phyloP scores from a whole-genome alignment of 2,888 invertebrate species.

The Campaea margaritaria region DNA sequence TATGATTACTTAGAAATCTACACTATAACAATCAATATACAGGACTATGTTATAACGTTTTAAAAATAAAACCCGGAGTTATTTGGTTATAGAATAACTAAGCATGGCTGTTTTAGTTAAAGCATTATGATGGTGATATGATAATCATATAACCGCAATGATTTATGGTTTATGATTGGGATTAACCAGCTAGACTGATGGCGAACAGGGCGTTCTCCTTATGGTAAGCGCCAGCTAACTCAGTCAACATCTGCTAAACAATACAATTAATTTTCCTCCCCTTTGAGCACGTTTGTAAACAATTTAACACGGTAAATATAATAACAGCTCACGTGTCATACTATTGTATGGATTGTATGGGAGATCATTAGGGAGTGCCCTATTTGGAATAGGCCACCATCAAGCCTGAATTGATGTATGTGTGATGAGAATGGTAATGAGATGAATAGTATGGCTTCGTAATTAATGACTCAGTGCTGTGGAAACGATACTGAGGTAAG shows the following conservation, averaged over 20 bases:
- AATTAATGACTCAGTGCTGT: not conserved
- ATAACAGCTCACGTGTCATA: slow-evolving; percentile 15
- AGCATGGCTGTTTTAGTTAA: too few relatives aligned
- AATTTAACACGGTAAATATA: slow-evolving; percentile 17
- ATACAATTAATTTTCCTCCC: slow-evolving; percentile 14
- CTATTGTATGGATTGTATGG: slow-evolving; percentile 30
- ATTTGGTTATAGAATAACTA: too few relatives aligned
- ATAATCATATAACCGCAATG: too few relatives aligned
- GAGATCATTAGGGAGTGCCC: slow-evolving; percentile 30
- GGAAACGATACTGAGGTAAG: not conserved
- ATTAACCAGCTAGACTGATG: too few relatives aligned
- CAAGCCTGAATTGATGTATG: slow-evolving; percentile 26
- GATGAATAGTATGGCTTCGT: not conserved
- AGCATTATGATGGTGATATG: too few relatives aligned
- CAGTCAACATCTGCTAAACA: slow-evolving; percentile 5
- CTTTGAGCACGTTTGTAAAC: slow-evolving; percentile 23
- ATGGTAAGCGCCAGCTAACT: not conserved
- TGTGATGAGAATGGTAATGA: slow-evolving; percentile 26
- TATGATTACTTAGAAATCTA: too few relatives aligned
- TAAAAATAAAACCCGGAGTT: too few relatives aligned
- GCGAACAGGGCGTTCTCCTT: too few relatives aligned
- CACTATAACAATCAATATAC: too few relatives aligned
- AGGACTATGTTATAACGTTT: too few relatives aligned
- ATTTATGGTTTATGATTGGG: too few relatives aligned
- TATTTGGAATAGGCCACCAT: slow-evolving; percentile 33